Conservation (phyloP, 1,140 invertebrate species). For the Aradophagus sp. region DNA sequence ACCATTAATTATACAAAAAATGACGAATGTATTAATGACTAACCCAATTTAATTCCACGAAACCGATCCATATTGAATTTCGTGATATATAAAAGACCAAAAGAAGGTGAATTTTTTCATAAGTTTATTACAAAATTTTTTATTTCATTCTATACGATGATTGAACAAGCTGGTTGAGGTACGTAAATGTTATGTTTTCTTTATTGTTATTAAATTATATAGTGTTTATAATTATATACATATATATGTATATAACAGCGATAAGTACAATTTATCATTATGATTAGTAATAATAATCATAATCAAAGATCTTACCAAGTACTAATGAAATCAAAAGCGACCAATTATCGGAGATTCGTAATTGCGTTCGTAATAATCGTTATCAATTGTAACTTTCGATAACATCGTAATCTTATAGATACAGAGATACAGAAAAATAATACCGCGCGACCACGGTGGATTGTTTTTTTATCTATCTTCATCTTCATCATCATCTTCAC, state of each 20-base stretch:
- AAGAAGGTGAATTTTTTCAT: conserved; percentile 29
- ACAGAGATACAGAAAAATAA: conserved; percentile 74
- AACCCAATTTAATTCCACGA: too few species aligned
- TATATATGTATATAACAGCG: conserved; percentile 71
- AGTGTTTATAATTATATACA: conserved; percentile 65
- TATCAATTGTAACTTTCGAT: conserved; percentile 62
- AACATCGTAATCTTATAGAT: conserved; percentile 68
- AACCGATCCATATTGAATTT: too few species aligned
- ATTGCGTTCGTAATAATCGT: conserved; percentile 54
- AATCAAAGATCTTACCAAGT: conserved; percentile 67
- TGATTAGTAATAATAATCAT: conserved; percentile 72
- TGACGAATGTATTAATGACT: too few species aligned
- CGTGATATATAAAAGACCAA: too few species aligned
- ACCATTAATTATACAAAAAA: too few species aligned
- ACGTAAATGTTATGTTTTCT: conserved; percentile 63
- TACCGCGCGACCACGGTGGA: conserved; percentile 69
- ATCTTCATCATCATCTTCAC: conserved; percentile 3
- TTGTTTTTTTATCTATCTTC: conserved; percentile 60
- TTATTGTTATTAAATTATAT: conserved; percentile 73
- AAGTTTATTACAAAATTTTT: conserved; percentile 42
- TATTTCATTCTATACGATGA: conserved; percentile 40
- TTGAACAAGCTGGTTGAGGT: conserved; percentile 47
- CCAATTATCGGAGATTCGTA: conserved; percentile 55
- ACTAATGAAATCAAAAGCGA: conserved; percentile 64
- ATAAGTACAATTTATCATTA: conserved; percentile 72